phyloP scores from a whole-genome alignment of 2,888 invertebrate genomes.

The Cheilosia urbana region DNA sequence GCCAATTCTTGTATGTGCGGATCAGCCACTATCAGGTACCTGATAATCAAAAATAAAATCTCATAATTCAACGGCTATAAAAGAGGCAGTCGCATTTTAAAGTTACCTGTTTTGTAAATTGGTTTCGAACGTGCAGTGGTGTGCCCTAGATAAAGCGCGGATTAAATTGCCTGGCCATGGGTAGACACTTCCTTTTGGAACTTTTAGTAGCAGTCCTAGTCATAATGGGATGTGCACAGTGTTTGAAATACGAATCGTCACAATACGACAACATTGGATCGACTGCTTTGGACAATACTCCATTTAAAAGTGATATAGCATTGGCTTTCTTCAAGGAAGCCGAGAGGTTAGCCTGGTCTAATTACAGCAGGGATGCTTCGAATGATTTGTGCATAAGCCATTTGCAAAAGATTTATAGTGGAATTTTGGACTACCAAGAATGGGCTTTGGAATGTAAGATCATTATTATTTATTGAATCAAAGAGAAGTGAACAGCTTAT shows the following conservation, averaged over 20 bases:
- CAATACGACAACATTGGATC: slow-evolving; percentile 27
- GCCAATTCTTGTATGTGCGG: slow-evolving; percentile 24
- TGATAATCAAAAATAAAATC: slow-evolving; percentile 55
- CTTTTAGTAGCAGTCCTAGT: slow-evolving; percentile 72
- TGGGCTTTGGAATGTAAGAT: slow-evolving; percentile 83
- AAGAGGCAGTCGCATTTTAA: slow-evolving; percentile 73
- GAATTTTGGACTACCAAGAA: slow-evolving; percentile 79
- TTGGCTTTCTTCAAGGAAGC: slow-evolving; percentile 79
- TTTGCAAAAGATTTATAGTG: slow-evolving; percentile 78
- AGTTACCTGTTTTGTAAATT: slow-evolving; percentile 73
- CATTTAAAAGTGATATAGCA: slow-evolving; percentile 79
- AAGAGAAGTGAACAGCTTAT: slow-evolving; percentile 9
- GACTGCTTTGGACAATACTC: slow-evolving; percentile 77
- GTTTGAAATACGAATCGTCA: slow-evolving; percentile 61
- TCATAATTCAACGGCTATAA: slow-evolving; percentile 76
- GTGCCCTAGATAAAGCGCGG: slow-evolving; percentile 22
- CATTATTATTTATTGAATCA: neutral
- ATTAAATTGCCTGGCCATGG: slow-evolving; percentile 56
- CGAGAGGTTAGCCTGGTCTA: slow-evolving; percentile 46
- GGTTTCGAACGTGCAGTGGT: slow-evolving; percentile 24
- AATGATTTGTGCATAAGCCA: slow-evolving; percentile 78
- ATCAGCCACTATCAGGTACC: slow-evolving; percentile 64
- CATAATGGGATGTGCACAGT: slow-evolving; percentile 68
- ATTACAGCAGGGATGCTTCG: slow-evolving; percentile 59
- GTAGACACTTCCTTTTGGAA: slow-evolving; percentile 74